Base-by-base conservation (phyloP, 2,888 invertebrate genomes). In the Tortrix viridana region DNA sequence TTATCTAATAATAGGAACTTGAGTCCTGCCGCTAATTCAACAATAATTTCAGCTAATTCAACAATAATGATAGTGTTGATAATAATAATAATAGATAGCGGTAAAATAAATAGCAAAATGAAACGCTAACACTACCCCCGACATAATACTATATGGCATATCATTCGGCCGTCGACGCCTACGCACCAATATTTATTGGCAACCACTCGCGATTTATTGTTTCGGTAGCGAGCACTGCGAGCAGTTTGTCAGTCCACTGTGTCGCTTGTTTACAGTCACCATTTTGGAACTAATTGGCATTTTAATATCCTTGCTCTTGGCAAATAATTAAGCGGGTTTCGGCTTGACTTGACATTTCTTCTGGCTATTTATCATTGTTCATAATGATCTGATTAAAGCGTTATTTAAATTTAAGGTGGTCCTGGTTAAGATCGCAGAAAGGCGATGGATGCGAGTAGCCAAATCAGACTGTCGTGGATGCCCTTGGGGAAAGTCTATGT, bases 141-240 rank as follows among this genome's bases (percentile, higher is more conserved):
- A 38, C 23, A 22, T 6, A 49, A 63, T 54, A 62, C 64, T 66
- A 65, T 69, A 71, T 69, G 65, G 59, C 65, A 69, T n/a, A n/a
- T 64, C 63, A 65, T 63, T 62, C 61, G 48, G 67, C 59, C 69
- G 65, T 68, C 65, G 69, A 71, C 74, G 74, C 80, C 78, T 72
- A 75, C 79, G 76, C 76, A 55, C 44, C 63, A 65, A 69, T 72
- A 74, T 78, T 76, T 78, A 77, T 41, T 71, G 69, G 72, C 62
- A 66, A 67, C 70, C 43, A 67, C 60, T 68, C 68, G 65, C 66
- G 66, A 73, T 73, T 71, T 75, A 76, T 74, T 63, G 66, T 68
- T 67, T 65, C 69, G 66, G 72, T 68, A 74, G 74, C 70, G 59
- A 67, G 74, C 74, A 79, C 80, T 80, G 74, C 70, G 59, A 67